Evolutionary conservation across 2,888 invertebrate species (phyloP).

Genomic region (Phalera bucephala): DNA sequence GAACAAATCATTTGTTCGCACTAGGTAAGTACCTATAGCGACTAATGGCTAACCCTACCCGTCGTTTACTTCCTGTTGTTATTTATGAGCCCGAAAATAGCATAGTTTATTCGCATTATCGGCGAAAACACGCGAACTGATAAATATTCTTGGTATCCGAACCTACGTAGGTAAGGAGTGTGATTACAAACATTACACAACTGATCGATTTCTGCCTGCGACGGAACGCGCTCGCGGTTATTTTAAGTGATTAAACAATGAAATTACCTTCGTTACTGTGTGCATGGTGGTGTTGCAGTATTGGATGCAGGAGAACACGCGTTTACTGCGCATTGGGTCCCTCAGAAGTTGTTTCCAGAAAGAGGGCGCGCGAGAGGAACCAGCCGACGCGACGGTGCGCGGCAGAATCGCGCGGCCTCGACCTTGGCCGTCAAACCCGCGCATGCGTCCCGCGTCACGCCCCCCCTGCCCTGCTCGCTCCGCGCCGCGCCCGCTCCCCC

Average conservation of each 20-base stretch:
- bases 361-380: constrained; percentile 64
- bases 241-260: constrained; percentile 11
- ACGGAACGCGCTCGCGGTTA: constrained; percentile 10
- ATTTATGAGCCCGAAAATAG: constrained; percentile 20
- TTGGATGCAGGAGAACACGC: constrained; percentile 54
- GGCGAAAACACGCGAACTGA: constrained; percentile 32
- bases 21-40: constrained; percentile 39
- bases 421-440: constrained; percentile 83
- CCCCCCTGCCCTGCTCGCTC: constrained; percentile 38
- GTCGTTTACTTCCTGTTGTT: constrained; percentile 26
- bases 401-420: constrained; percentile 79
- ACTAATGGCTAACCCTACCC: constrained; percentile 20
- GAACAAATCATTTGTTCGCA: constrained; percentile 43
- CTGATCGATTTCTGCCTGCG: constrained; percentile 36
- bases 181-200: constrained; percentile 65
- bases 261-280: constrained; percentile 47
- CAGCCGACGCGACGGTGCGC: constrained; percentile 77
- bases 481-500: constrained; percentile 38
- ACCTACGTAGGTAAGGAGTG: constrained; percentile 29
- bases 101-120: constrained; percentile 23
- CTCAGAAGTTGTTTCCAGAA: constrained; percentile 54
- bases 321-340: constrained; percentile 61
- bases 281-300: constrained; percentile 14
- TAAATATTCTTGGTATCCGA: constrained; percentile 10
- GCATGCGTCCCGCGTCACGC: constrained; percentile 74